Base-by-base conservation (phyloP, 2,113 vertebrate genomes). In the Lepidothrix coronata region DNA sequence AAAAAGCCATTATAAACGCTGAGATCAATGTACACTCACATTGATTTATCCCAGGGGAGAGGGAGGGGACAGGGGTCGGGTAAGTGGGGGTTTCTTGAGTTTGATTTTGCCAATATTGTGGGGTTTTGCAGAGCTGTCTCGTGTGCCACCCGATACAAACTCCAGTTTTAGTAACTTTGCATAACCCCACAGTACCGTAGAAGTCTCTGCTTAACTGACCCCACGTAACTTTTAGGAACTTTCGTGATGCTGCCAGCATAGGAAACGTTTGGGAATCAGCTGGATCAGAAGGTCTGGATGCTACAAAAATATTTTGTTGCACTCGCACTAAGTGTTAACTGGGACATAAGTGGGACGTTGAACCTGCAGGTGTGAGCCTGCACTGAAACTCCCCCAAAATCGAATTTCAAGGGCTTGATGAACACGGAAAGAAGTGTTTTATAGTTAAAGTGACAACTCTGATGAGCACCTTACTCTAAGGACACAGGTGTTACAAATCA, bases 201-300 rank as follows among this genome's bases (percentile, higher is more conserved):
- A 95, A 88, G 43, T 5, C 31, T 39, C 85, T 71, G 88, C 91
- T 96, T 88, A 88, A 75, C 92, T 93, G 92, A 93, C 88, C 91
- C 89, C 80, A 49, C 44, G 66, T 5, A 91, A 93, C 72, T 59
- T 35, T 37, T 82, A 95, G 94, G 87, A 41, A 68, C 83, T 94
- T 94, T 80, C 51, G 85, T 52, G 83, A 41, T 54, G 86, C 9
- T 86, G 70, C 81, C 88, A 90, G 94, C 88, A 83, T 7, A 66
- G 78, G 25, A 58, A 48, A 61, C 35, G 72, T 85, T 89, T 87
- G 81, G 75, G 43, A 91, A 93, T 17, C 88, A 24, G 66, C 0
- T 81, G 88, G 73, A 75, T 68, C 61, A 49, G 90, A 18, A 88
- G 80, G 15, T 21, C 92, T 85, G 89, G 81, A 75, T 1, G 39